Evolutionary conservation across 1,140 invertebrate genomes (phyloP), one percentile per base, ranked within the genome.

Genomic region (Gryllus bimaculatus): DNA sequence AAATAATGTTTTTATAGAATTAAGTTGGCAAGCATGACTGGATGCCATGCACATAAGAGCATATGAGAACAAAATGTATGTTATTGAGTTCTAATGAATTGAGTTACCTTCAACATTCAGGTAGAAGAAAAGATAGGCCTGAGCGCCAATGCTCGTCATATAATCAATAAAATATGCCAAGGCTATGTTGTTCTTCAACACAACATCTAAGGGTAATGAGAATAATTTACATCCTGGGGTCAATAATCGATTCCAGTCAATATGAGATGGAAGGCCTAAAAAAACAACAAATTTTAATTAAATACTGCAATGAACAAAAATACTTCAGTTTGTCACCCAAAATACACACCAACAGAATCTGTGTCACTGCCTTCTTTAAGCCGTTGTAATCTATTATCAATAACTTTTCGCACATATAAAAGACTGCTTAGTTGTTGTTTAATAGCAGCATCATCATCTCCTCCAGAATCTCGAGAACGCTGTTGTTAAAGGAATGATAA

Each of bases 341-440:
- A 12, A 78, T 47, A 66, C 79, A 26, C 15, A 79, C 87, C 89
- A 73, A 86, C 86, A 26, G 82, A 84, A 82, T 90, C 89, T 0
- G 84, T 83, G 80, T 90, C 89, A 47, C 86, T 81, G 78, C 87
- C 88, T 79, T 90, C 87, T 80, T 91, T 88, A 83, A 93, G 88
- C 78, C 90, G 88, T 73, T 89, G 87, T 48, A 93, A 89, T 81
- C 90, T 86, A 75, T 87, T 89, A 80, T 94, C 92, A 79, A 95
- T 90, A 75, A 95, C 89, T 83, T 92, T 92, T 78, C 91, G 89
- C 4, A 97, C 89, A 87, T 95, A 97, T 78, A 92, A 87, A 73
- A 98, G 87, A 84, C 94, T 96, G 74, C 93, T 95, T n/a, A 98
- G 84, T 84, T 96, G 95, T 82, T 96, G 94, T 83, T 96, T 95